These are phyloP conservation scores for Carpatolechia fugitivella DNA, from an alignment of 2,888 invertebrate genomes.

Conservation along the genomic window DNA sequence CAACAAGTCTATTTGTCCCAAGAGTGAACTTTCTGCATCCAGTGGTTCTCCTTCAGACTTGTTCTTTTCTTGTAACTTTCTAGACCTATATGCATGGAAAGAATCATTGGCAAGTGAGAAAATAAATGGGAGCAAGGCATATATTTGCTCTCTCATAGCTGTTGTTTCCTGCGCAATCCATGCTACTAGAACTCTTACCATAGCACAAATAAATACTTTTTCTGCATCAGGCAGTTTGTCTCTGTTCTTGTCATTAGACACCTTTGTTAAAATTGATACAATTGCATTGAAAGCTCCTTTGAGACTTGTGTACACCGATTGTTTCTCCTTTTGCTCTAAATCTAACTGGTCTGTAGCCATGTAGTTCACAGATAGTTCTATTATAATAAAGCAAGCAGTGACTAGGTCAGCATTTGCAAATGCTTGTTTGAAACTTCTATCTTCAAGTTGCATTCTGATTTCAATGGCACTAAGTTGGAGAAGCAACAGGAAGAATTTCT, in stretches of 20 bases:
- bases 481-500: slow-evolving; percentile 89
- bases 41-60: slow-evolving; percentile 78
- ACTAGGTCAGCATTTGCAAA: slow-evolving; percentile 87
- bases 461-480: slow-evolving; percentile 94
- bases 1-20: slow-evolving; percentile 85
- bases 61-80: slow-evolving; percentile 83
- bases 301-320: slow-evolving; percentile 92
- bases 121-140: slow-evolving; percentile 89
- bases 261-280: slow-evolving; percentile 84
- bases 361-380: slow-evolving; percentile 88
- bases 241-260: slow-evolving; percentile 86
- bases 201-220: slow-evolving; percentile 89
- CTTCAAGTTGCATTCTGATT: slow-evolving; percentile 95
- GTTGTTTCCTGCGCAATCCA: slow-evolving; percentile 95
- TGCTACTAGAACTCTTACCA: slow-evolving; percentile 90
- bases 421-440: slow-evolving; percentile 89
- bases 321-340: slow-evolving; percentile 93
- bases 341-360: slow-evolving; percentile 90
- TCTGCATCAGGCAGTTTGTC: slow-evolving; percentile 84
- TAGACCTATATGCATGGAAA: slow-evolving; percentile 85
- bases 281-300: slow-evolving; percentile 94
- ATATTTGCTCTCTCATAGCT: slow-evolving; percentile 91
- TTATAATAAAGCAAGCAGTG: slow-evolving; percentile 89
- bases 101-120: slow-evolving; percentile 89
- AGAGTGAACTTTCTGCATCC: slow-evolving; percentile 61